Evolutionary conservation across 2,113 vertebrate genomes (phyloP).

Genomic region (Nibea albiflora): DNA sequence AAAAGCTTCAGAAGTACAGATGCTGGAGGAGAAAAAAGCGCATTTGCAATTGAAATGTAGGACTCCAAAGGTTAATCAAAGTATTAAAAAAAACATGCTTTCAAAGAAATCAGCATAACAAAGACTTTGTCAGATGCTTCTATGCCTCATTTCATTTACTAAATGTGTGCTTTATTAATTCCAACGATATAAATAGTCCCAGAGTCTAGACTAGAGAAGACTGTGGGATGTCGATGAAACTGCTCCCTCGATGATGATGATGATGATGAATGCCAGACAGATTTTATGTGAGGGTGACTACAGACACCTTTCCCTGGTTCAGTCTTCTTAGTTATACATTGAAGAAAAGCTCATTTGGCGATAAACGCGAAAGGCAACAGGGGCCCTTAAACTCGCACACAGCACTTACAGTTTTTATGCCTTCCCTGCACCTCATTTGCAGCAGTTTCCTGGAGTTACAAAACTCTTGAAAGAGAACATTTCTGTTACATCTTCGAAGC

Average conservation of each 20-base stretch:
- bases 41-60: constrained; percentile 5
- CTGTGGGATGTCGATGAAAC: constrained; percentile 11
- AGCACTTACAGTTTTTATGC: constrained; percentile 29
- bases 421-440: constrained; percentile 56
- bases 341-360: constrained; percentile 28
- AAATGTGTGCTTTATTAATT: background rate
- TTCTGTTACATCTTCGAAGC: constrained; percentile 53
- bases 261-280: constrained; percentile 37
- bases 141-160: background rate
- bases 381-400: constrained; percentile 7
- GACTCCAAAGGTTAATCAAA: constrained; percentile 2
- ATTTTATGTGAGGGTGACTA: constrained; percentile 14
- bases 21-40: background rate
- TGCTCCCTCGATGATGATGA: constrained; percentile 30
- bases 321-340: background rate
- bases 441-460: constrained; percentile 60
- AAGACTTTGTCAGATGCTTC: background rate
- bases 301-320: constrained; percentile 1
- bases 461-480: constrained; percentile 69
- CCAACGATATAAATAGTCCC: constrained; percentile 11
- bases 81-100: background rate
- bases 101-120: constrained; percentile 4
- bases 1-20: background rate
- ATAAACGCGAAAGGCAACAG: constrained; percentile 9
- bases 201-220: background rate